Percentiles rank a stretch among this genome's conserved stretches.
Evolutionary conservation across 2,888 invertebrate genomes (phyloP).

Genomic region (Pocota personata): DNA sequence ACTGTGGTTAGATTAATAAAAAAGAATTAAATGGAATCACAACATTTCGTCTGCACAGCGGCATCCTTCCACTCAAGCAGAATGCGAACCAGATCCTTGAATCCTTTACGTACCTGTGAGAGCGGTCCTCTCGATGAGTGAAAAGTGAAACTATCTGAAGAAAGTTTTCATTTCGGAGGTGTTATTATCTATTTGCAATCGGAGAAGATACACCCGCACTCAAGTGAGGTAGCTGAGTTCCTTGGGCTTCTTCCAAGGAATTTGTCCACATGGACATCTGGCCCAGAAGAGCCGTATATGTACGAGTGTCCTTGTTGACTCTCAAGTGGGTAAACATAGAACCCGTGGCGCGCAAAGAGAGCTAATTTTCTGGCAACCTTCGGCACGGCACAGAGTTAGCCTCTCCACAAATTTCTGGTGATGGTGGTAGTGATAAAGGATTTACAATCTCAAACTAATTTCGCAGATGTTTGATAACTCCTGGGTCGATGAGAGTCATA

Average conservation of each 20-base stretch:
- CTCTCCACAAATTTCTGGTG: conserved; percentile 4
- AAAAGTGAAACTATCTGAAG: conserved; percentile 37
- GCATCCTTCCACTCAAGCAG: conserved; percentile 36
- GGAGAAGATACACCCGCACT: conserved; percentile 61
- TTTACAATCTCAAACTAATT: conserved; percentile 74
- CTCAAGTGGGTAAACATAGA: conserved; percentile 75
- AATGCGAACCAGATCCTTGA: background rate
- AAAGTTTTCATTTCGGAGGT: conserved; percentile 28
- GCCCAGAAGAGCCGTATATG: conserved; percentile 15
- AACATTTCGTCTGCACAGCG: conserved; percentile 61
- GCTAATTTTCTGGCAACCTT: conserved; percentile 74
- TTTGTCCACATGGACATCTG: conserved; percentile 55
- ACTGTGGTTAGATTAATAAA: conserved; percentile 47
- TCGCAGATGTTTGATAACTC: conserved; percentile 75
- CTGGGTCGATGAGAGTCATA: conserved; percentile 47
- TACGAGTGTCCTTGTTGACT: conserved; percentile 74
- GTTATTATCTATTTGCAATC: conserved; percentile 58
- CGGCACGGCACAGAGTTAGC: conserved; percentile 22
- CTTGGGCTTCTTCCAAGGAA: conserved; percentile 41
- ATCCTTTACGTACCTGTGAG: conserved; percentile 44
- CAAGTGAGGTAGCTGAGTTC: conserved; percentile 19
- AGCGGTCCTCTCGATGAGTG: background rate
- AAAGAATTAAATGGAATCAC: conserved; percentile 61
- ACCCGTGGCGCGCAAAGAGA: conserved; percentile 66
- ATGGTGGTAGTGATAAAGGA: conserved; percentile 72